phyloP scores from a whole-genome alignment of 2,888 invertebrate genomes.

The Patella ulyssiponensis region DNA sequence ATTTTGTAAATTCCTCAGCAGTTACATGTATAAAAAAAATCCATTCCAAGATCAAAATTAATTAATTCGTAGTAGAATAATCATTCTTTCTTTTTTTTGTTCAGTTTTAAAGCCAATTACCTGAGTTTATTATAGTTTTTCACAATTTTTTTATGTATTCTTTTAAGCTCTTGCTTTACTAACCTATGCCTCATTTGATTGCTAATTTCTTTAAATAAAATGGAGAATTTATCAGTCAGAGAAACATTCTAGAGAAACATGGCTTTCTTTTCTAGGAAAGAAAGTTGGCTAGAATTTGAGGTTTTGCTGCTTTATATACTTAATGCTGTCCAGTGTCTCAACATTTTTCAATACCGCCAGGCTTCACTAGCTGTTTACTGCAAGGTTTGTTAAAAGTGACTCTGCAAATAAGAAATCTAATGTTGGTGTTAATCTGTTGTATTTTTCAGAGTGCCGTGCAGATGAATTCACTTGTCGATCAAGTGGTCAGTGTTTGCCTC shows the following conservation, averaged over 20 bases:
- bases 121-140: no score
- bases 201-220: not conserved
- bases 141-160: no score
- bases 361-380: not conserved
- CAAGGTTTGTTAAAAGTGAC: no score
- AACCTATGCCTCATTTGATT: constrained; percentile 2
- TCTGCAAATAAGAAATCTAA: no score
- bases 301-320: not conserved
- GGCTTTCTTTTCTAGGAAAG: constrained; percentile 8
- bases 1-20: no score
- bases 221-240: constrained; percentile 5
- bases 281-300: not conserved
- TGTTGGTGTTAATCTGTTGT: not conserved
- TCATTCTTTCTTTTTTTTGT: no score
- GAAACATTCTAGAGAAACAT: not conserved
- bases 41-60: no score
- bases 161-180: not conserved
- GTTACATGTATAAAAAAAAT: no score
- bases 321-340: not conserved
- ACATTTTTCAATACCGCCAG: constrained; percentile 1
- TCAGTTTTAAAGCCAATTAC: no score
- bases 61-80: no score
- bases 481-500: constrained; percentile 47
- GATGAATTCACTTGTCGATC: constrained; percentile 56
- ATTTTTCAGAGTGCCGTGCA: constrained; percentile 41